Conservation (phyloP, 2,888 invertebrate species). For the Agonopterix arenella region DNA sequence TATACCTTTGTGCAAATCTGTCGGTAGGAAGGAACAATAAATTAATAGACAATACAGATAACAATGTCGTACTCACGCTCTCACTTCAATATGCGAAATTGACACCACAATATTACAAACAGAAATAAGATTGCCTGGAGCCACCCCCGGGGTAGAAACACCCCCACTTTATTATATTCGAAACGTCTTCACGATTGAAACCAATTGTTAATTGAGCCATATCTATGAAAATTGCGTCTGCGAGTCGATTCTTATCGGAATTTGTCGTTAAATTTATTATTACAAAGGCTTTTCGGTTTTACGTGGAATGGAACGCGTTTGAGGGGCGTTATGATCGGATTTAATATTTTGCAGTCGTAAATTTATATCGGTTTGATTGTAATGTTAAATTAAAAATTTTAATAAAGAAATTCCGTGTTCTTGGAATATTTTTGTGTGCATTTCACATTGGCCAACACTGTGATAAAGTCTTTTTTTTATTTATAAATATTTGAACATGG, state of each 20-base stretch:
- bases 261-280: conserved; percentile 70
- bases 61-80: conserved; percentile 57
- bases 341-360: conserved; percentile 31
- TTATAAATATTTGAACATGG: no score
- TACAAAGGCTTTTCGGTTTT: conserved; percentile 49
- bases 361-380: conserved; percentile 3
- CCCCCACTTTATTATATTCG: conserved; percentile 62
- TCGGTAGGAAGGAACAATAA: conserved; percentile 37
- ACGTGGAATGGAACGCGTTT: conserved; percentile 46
- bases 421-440: no score
- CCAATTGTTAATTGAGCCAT: conserved; percentile 77
- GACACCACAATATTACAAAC: conserved; percentile 76
- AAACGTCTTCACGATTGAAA: conserved; percentile 75
- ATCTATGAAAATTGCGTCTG: conserved; percentile 74
- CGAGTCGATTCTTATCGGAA: conserved; percentile 70
- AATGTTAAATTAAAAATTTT: neutral
- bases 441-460: no score
- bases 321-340: conserved; percentile 37
- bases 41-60: conserved; percentile 59
- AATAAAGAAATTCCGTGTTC: no score
- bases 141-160: conserved; percentile 46
- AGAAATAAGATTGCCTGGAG: conserved; percentile 72
- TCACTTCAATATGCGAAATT: conserved; percentile 74
- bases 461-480: no score
- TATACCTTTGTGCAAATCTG: neutral